Base-by-base conservation (phyloP, 1,140 invertebrate genomes). In the Acyrthosiphon pisum region DNA sequence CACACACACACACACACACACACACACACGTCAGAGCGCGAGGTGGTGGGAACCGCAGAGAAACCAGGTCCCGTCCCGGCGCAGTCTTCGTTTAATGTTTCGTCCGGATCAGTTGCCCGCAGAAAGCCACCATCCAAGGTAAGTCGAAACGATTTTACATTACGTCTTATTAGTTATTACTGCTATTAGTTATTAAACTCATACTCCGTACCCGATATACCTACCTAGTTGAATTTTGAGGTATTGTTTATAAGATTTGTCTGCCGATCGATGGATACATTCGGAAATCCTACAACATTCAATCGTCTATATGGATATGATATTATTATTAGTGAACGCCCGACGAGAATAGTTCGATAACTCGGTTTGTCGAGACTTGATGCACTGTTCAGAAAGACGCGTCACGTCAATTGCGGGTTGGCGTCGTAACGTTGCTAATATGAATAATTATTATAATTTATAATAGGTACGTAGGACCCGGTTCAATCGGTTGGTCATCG, bases 41-140 rank as follows among this genome's bases (percentile, higher is more conserved):
- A 37, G 26, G 9, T 23, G 87, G 46, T 53, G 87, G 48, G 87
- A 88, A 89, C 87, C 87, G n/a, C n/a, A n/a, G 87, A 50, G 84
- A 46, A 30, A 46, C 41, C 23, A 8, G n/a, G 35, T 26, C 48
- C 87, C 7, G 22, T 11, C 2, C 48, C n/a, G 88, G n/a, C 84
- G 84, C 50, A 56, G 88, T 56, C 88, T 37, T 89, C 88, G 88
- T 89, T 23, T 7, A 22, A n/a, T 30, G 0, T 30, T 2, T 1
- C n/a, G 88, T 56, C n/a, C 35, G 22, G 35, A 18, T 3, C 30
- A 30, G n/a, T 86, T 6, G 22, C 41, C 23, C 9, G 83, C 23
- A 44, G 41, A 53, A 22, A 23, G 20, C 50, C 50, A 53, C 48
- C 48, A 22, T 22, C 50, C 50, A 4, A 53, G 60, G 60, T 76